phyloP scores from a whole-genome alignment of 2,888 invertebrate species.

The Tipula vernalis region DNA sequence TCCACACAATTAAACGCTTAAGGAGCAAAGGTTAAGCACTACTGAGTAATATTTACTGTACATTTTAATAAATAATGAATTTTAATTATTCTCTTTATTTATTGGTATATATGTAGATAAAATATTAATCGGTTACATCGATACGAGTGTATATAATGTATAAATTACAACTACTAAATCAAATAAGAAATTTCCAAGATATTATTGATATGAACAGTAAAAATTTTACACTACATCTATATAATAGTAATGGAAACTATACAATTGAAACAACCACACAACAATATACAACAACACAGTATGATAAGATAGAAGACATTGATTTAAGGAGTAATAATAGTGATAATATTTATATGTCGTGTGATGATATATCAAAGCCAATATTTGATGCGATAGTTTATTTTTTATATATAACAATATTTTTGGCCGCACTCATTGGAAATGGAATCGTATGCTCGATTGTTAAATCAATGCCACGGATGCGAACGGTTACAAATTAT shows the following conservation, averaged over 20 bases:
- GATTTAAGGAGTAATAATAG: conserved; percentile 17
- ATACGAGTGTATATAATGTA: background rate
- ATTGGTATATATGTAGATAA: too few relatives aligned
- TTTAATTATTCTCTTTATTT: too few relatives aligned
- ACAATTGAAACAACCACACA: background rate
- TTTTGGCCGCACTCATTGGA: conserved; percentile 56
- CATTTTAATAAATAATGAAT: too few relatives aligned
- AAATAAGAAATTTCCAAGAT: background rate
- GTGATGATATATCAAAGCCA: conserved; percentile 30
- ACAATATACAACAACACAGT: background rate
- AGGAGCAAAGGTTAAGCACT: too few relatives aligned
- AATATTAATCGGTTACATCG: too few relatives aligned
- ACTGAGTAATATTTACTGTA: too few relatives aligned
- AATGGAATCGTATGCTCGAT: conserved; percentile 78
- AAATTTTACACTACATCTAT: background rate
- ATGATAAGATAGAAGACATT: background rate
- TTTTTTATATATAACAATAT: conserved; percentile 57
- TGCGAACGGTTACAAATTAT: conserved; percentile 87
- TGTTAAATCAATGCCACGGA: conserved; percentile 67
- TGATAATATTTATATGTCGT: background rate
- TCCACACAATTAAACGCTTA: too few relatives aligned
- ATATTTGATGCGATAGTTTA: conserved; percentile 55
- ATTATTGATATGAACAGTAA: background rate
- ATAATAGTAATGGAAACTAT: background rate
- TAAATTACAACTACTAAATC: background rate